Evolutionary conservation across 2,888 invertebrate genomes (phyloP), one percentile per base, ranked within the genome.

Genomic region (Heliconius ismenius): DNA sequence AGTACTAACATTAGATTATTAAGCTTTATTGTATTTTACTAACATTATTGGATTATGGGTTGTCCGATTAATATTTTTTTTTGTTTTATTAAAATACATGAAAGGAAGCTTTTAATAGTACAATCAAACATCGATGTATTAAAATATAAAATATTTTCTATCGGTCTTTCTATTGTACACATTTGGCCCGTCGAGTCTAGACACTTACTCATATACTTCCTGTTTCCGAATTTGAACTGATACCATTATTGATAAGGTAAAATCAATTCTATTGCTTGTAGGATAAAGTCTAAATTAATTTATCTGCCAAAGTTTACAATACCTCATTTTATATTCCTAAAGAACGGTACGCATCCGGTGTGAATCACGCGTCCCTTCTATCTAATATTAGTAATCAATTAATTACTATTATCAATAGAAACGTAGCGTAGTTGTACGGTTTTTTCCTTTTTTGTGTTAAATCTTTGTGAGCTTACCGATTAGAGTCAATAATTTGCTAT

Each of bases 151-250:
- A 49, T 21, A 18, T 26, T 58, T 36, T 73, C 60, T 73, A 73
- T 39, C 36, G 60, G 24, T 39, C 58, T 39, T 32, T 60, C 36
- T 24, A 32, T 72, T 39, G 62, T 62, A 28, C 21, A 28, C 18
- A 39, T 26, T 60, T 26, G 60, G 73, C 11, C 43, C 21, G 39
- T 70, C 28, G 43, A 43, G 74, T 76, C 76, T 78, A 78, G 76
- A 79, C 79, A 79, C 75, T 77, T 77, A 79, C 75, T 78, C 79
- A 79, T 64, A 69, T 60, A 67, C 76, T 81, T 79, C 79, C 79
- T 78, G 77, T 77, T 78, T 81, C 81, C 78, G 75, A 70, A 76
- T 75, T 73, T 32, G 18, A 74, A 70, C 72, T 65, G 65, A 28
- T 70, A 64, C 4, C 10, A 43, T 24, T 43, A 39, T 21, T 54